phyloP scores from a whole-genome alignment of 2,113 vertebrate genomes.

The Sturnira hondurensis region DNA sequence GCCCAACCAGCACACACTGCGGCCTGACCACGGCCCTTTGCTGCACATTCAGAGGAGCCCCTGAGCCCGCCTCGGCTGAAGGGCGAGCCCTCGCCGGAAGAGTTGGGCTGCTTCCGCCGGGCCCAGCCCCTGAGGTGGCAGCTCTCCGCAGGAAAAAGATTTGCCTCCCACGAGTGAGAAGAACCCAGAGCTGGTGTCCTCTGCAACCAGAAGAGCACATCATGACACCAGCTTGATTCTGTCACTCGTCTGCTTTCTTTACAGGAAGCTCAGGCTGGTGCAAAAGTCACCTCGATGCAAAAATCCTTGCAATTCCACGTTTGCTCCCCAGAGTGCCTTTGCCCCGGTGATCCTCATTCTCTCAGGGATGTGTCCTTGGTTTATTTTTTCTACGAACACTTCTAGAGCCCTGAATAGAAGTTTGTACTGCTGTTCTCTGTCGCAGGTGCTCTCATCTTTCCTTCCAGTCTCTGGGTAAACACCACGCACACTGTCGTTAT shows the following conservation, averaged over 20 bases:
- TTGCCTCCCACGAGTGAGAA: not conserved
- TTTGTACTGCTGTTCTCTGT: not conserved
- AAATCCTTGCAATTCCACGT: not conserved
- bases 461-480: not conserved
- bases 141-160: not conserved
- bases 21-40: not conserved
- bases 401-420: not conserved
- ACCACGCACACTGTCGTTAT: not conserved
- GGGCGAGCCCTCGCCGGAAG: not conserved
- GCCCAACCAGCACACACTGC: not conserved
- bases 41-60: not conserved
- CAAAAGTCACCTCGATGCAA: not conserved
- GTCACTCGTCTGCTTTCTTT: not conserved
- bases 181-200: not conserved
- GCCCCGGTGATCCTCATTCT: not conserved
- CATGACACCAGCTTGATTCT: not conserved
- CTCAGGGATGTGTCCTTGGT: not conserved
- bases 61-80: not conserved
- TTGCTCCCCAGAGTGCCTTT: not conserved
- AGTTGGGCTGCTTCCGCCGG: not conserved
- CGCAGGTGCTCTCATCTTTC: not conserved
- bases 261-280: not conserved
- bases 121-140: rapidly evolving
- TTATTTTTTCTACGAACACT: not conserved
- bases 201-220: not conserved